Percentiles rank a stretch among this genome's conserved stretches.
Conservation (phyloP, 2,797 vertebrate species). For the Adrianichthys oophorus region DNA sequence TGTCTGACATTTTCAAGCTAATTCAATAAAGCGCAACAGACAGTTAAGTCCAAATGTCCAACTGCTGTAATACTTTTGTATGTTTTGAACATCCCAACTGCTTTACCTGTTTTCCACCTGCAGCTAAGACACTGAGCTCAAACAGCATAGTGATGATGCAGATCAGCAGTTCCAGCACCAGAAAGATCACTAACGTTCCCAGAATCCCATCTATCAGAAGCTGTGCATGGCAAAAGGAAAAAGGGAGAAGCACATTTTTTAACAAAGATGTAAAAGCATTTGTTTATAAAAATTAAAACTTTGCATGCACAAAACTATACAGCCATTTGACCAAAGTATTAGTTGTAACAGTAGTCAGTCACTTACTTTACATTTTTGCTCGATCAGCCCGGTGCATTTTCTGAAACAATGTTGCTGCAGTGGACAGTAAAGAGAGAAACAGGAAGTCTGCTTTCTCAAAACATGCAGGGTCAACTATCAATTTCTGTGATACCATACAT, state of each 20-base stretch:
- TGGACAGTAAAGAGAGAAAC: constrained; percentile 72
- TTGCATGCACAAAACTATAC: constrained; percentile 18
- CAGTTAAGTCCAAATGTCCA: too few species aligned
- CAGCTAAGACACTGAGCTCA: constrained; percentile 77
- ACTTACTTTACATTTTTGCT: constrained; percentile 85
- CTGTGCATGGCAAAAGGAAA: constrained; percentile 43
- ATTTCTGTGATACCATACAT: constrained; percentile 9
- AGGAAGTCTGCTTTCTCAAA: constrained; percentile 57
- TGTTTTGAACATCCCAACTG: not conserved
- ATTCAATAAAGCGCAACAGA: too few species aligned
- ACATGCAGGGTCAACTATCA: constrained; percentile 26
- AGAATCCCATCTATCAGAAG: constrained; percentile 79
- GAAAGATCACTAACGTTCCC: constrained; percentile 78
- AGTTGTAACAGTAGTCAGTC: constrained; percentile 47
- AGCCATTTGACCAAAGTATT: constrained; percentile 27
- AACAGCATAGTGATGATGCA: constrained; percentile 81
- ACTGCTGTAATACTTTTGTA: not conserved
- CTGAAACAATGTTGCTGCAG: constrained; percentile 84
- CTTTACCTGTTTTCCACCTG: constrained; percentile 70
- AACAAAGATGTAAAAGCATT: not conserved
- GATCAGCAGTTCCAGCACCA: constrained; percentile 80
- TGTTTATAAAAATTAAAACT: not conserved
- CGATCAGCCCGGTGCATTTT: constrained; percentile 81
- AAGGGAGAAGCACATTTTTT: not conserved
- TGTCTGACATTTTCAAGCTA: too few species aligned